Conservation (phyloP, 2,888 invertebrate species). For the Glyphotaelius pellucidus region DNA sequence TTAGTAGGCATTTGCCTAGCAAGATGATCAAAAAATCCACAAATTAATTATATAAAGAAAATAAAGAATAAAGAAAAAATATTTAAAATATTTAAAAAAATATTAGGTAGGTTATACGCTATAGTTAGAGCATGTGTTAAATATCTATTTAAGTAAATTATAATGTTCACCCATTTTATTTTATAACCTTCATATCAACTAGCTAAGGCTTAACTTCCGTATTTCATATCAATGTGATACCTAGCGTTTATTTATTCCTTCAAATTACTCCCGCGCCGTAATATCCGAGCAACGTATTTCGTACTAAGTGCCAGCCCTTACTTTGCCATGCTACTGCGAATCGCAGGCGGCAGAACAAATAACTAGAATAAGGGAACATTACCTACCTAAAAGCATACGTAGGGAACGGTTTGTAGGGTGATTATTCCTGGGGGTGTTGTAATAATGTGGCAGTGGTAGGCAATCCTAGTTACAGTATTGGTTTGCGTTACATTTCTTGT, state of each 20-base stretch:
- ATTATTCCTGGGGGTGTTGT: constrained; percentile 45
- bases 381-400: constrained; percentile 50
- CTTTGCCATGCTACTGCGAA: neutral
- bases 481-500: neutral
- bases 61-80: too few species aligned
- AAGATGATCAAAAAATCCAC: too few species aligned
- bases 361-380: constrained; percentile 48
- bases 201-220: neutral
- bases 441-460: neutral
- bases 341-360: constrained; percentile 34
- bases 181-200: neutral
- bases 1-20: too few species aligned
- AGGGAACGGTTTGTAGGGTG: constrained; percentile 47
- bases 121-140: too few species aligned
- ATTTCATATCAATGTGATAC: neutral
- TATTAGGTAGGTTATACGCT: too few species aligned
- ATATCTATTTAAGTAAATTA: neutral
- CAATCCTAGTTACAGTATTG: neutral
- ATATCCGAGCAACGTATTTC: neutral
- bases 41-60: too few species aligned
- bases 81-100: too few species aligned
- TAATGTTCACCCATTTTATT: neutral
- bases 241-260: neutral
- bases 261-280: neutral
- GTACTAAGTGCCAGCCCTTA: neutral